Conservation (phyloP, 2,797 vertebrate species). For the Carapus acus region DNA sequence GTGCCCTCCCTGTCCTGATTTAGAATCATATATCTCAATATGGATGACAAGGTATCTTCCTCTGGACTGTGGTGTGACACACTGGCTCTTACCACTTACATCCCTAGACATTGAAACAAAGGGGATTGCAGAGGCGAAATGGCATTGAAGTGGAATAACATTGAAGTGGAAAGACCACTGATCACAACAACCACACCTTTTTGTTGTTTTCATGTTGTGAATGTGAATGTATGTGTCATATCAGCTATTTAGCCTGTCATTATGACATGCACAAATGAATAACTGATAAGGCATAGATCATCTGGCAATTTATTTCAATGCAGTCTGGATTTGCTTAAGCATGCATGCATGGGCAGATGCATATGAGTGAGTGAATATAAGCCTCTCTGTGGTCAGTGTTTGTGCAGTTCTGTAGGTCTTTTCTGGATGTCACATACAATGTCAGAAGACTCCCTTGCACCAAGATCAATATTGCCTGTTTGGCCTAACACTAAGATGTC, state of each 20-base stretch:
- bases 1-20: conserved; percentile 63
- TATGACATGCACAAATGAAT: too few relatives aligned
- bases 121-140: conserved; percentile 5
- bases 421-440: conserved; percentile 30
- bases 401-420: neutral
- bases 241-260: too few relatives aligned
- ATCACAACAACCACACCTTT: too few relatives aligned
- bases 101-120: conserved; percentile 57
- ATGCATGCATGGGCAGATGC: too few relatives aligned
- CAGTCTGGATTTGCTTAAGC: too few relatives aligned
- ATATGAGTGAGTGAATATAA: conserved; percentile 8
- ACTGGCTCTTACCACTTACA: conserved; percentile 70
- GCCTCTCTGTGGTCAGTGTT: neutral
- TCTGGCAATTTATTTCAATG: too few relatives aligned
- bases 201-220: too few relatives aligned
- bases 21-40: conserved; percentile 74
- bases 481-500: conserved; percentile 97
- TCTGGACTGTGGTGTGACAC: conserved; percentile 62
- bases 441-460: conserved; percentile 12
- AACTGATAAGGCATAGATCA: too few relatives aligned
- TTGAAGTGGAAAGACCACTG: too few relatives aligned
- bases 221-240: too few relatives aligned
- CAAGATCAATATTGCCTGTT: conserved; percentile 93
- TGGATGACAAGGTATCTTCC: conserved; percentile 72
- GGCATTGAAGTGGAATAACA: too few relatives aligned